Percentiles rank a stretch among this genome's conserved stretches.
phyloP scores from a whole-genome alignment of 2,797 vertebrate genomes.

The Notamacropus eugenii region DNA sequence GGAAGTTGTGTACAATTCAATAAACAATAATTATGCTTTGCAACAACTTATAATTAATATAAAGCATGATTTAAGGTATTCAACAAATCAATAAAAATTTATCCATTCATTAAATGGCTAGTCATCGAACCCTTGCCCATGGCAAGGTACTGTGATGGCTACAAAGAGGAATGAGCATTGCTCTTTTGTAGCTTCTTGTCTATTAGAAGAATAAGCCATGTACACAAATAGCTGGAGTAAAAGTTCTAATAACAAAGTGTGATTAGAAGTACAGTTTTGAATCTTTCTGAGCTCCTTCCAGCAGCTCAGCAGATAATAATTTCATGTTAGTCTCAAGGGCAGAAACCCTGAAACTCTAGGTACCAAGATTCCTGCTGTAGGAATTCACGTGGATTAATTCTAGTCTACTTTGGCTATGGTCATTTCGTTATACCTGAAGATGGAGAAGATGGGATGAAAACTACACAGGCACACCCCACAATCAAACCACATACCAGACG shows the following conservation, averaged over 20 bases:
- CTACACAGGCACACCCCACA: neutral
- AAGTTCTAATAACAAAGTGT: neutral
- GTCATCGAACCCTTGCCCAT: neutral
- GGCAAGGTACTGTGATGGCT: neutral
- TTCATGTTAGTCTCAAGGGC: neutral
- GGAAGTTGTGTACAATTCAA: neutral
- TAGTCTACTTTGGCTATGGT: neutral
- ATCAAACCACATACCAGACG: neutral
- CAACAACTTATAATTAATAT: constrained; percentile 1
- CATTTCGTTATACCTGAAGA: neutral
- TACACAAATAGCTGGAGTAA: neutral
- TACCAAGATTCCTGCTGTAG: neutral
- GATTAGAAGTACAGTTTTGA: neutral
- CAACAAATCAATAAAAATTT: neutral
- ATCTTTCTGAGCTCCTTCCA: neutral
- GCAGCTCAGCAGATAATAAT: neutral
- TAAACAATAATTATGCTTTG: neutral
- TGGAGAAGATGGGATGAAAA: neutral
- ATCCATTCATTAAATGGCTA: neutral
- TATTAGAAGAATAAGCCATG: neutral
- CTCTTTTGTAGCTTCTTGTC: neutral
- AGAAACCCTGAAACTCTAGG: neutral
- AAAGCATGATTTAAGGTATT: neutral
- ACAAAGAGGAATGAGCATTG: neutral
- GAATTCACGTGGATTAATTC: neutral